These are phyloP conservation scores for Cetonia aurata DNA, from an alignment of 2,888 invertebrate genomes.

Conservation along the genomic window DNA sequence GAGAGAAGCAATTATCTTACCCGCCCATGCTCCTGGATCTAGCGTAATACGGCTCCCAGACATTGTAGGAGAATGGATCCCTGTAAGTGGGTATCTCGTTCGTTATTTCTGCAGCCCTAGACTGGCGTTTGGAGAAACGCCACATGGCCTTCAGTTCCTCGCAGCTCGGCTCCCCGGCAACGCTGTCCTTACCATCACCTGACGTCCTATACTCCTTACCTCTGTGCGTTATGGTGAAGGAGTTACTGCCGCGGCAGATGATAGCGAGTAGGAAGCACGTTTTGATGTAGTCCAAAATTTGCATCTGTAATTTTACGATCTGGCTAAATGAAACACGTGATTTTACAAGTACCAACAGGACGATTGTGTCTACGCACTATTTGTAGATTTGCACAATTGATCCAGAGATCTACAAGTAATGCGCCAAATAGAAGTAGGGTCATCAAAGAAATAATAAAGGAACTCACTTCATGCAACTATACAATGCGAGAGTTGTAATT, in stretches of 20 bases:
- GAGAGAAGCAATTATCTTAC: constrained; percentile 65
- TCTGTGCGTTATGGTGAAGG: constrained; percentile 59
- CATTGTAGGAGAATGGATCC: constrained; percentile 85
- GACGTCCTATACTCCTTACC: constrained; percentile 58
- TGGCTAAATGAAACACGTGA: neutral
- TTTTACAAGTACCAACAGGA: too few relatives aligned
- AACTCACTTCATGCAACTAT: too few relatives aligned
- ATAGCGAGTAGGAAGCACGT: constrained; percentile 58
- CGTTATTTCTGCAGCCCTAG: constrained; percentile 86
- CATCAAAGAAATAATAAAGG: too few relatives aligned
- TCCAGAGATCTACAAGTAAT: too few relatives aligned
- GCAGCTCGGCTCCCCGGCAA: constrained; percentile 82
- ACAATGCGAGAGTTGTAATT: too few relatives aligned
- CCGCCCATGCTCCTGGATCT: constrained; percentile 69
- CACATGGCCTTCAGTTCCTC: constrained; percentile 92
- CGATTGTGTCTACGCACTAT: too few relatives aligned
- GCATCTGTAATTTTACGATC: constrained; percentile 58
- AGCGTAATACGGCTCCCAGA: constrained; percentile 78
- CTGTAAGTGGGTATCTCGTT: constrained; percentile 88
- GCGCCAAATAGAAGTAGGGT: too few relatives aligned
- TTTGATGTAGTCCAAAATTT: constrained; percentile 56
- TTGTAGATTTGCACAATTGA: too few relatives aligned
- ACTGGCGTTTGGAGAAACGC: constrained; percentile 91
- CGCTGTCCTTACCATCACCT: constrained; percentile 62
- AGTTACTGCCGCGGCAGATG: constrained; percentile 56